These are phyloP conservation scores for Alviniconcha marisindica DNA, from an alignment of 1,140 invertebrate genomes.

Conservation along the genomic window DNA sequence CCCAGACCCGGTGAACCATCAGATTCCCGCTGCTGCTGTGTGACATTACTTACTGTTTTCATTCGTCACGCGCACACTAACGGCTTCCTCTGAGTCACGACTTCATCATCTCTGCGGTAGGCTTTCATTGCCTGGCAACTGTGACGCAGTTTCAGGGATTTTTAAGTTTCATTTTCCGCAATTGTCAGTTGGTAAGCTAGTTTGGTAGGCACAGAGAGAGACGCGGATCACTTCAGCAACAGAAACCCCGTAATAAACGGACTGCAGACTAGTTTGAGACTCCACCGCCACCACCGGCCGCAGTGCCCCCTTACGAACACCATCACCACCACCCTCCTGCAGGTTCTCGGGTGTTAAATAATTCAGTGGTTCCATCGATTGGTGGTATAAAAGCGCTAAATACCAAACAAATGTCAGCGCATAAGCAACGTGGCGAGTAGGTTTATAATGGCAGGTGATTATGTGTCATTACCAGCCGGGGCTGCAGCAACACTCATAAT, in stretches of 20 bases:
- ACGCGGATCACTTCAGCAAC: no score
- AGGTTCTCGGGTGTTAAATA: not conserved
- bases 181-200: no score
- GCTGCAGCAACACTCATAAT: constrained; percentile 1
- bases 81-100: not conserved
- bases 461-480: not conserved
- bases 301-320: not conserved
- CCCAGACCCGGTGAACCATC: no score
- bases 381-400: not conserved
- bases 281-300: not conserved
- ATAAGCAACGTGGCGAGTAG: not conserved
- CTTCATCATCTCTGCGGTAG: no score
- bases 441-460: constrained; percentile 9
- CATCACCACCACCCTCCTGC: not conserved
- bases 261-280: no score
- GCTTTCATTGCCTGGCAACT: no score
- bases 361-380: not conserved
- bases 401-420: constrained; percentile 12
- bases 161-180: not conserved
- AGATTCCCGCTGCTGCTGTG: no score
- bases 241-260: no score
- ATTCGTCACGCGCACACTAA: no score
- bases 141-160: not conserved
- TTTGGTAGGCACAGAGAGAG: no score
- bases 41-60: no score